Evolutionary conservation across 2,888 invertebrate genomes (phyloP), one percentile per base, ranked within the genome.

Genomic region (Hermaeophaga mercurialis): DNA sequence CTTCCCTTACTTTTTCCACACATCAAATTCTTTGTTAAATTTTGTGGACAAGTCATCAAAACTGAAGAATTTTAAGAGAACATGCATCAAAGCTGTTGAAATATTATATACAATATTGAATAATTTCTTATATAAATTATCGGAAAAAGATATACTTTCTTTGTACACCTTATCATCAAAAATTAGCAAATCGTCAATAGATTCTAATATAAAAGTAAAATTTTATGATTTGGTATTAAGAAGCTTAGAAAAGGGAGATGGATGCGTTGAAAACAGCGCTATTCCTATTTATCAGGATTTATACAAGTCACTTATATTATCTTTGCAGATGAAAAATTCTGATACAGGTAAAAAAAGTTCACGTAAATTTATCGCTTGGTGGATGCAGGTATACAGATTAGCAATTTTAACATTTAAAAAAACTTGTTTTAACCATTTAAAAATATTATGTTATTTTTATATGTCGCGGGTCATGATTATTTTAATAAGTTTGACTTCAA

Each of bases 81-180:
- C 69, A 14, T 59, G 67, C 22, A 41, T 54, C n/a, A 62, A 63
- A 53, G 64, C 68, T 50, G 61, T 75, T 18, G 73, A 73, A 58
- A 67, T 77, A 44, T 50, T 75, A 12, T 71, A 68, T 59, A 68
- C 70, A 5, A 54, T 75, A 1, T 63, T 74, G 3, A 75, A 73
- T 47, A 75, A 72, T 62, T 73, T 71, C 56, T 50, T 66, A 1
- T 9, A 33, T 5, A 71, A 69, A 66, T 43, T 75, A 9, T 39
- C 43, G 15, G 62, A 69, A 54, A 67, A 65, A 56, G 65, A 73
- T 53, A 61, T 73, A 28, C 41, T 69, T n/a, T 64, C 64, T 19
- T 67, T 75, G 26, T 67, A 70, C 49, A 61, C 65, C 46, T 53
- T 68, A 34, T 71, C 70, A 59, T 39, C 70, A 6, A 68, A 61